A percentile compares a stretch with the other conserved stretches of the same genome.
phyloP scores from a whole-genome alignment of 2,113 vertebrate genomes.

The Leiothrix lutea region DNA sequence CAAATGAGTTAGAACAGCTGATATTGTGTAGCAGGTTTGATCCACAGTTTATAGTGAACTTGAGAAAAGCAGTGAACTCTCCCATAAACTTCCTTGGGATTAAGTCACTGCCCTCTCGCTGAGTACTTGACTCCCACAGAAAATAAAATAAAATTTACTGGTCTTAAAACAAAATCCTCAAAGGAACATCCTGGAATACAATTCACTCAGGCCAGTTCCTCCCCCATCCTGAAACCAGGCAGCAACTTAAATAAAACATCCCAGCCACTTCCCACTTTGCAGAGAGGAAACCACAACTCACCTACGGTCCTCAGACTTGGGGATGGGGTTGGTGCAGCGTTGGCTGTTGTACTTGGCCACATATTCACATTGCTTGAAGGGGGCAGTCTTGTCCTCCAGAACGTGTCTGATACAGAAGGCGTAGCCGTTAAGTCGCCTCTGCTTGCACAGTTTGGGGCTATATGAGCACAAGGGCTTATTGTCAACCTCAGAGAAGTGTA shows the following conservation, averaged over 20 bases:
- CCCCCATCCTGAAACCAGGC: neutral
- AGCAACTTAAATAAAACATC: neutral
- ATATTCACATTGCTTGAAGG: conserved; percentile 99
- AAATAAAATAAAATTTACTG: neutral
- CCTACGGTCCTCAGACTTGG: conserved; percentile 98
- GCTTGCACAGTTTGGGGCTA: conserved; percentile 99
- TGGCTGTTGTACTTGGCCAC: conserved; percentile 99
- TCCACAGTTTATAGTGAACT: neutral
- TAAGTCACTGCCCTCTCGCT: neutral
- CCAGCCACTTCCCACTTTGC: neutral
- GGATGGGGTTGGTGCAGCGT: conserved; percentile 98
- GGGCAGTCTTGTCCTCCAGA: conserved; percentile 98
- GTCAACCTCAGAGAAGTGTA: conserved; percentile 99
- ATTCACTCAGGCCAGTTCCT: neutral
- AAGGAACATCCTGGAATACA: conserved; percentile 28
- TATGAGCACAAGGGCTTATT: conserved; percentile 99
- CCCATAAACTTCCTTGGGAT: neutral
- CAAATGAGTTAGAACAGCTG: neutral
- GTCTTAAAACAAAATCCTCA: neutral
- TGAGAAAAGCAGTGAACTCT: neutral
- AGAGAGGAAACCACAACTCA: conserved; percentile 61
- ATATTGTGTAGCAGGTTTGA: neutral
- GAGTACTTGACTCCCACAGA: neutral
- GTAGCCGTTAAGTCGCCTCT: conserved; percentile 98
- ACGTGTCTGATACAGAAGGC: conserved; percentile 99